Percentiles rank a stretch among this genome's conserved stretches.
phyloP scores from a whole-genome alignment of 1,140 invertebrate genomes.

The Drosophila repleta region DNA sequence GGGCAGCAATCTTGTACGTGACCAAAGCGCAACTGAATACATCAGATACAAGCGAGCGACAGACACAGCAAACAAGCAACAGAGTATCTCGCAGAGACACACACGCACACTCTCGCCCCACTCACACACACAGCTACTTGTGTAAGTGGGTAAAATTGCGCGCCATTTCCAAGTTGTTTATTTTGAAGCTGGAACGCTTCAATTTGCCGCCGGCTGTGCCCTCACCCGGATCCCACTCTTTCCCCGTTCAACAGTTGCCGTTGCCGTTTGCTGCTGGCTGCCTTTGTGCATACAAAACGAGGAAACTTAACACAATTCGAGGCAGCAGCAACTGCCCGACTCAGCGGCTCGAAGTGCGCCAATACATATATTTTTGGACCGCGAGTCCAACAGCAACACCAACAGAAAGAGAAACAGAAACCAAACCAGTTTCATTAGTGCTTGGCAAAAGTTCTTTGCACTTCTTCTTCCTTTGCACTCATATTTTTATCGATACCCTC shows the following conservation, averaged over 20 bases:
- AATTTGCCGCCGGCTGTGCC: constrained; percentile 31
- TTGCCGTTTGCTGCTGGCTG: constrained; percentile 22
- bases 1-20: constrained; percentile 56
- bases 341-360: constrained; percentile 3
- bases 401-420: constrained; percentile 17
- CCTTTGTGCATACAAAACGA: constrained; percentile 72
- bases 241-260: background rate
- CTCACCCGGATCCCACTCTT: background rate
- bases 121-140: constrained; percentile 9
- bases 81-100: constrained; percentile 35
- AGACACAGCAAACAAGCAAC: constrained; percentile 12
- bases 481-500: constrained; percentile 4
- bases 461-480: constrained; percentile 44
- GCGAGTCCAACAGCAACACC: constrained; percentile 14
- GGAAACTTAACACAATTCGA: constrained; percentile 73
- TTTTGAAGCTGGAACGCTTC: constrained; percentile 48
- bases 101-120: background rate
- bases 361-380: constrained; percentile 21
- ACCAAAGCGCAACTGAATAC: constrained; percentile 43
- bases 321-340: constrained; percentile 49
- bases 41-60: constrained; percentile 17
- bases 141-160: constrained; percentile 42
- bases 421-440: constrained; percentile 56
- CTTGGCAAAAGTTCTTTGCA: constrained; percentile 47
- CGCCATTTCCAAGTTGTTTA: constrained; percentile 57